Evolutionary conservation across 2,113 vertebrate genomes (phyloP).

Genomic region (Scatophagus argus): DNA sequence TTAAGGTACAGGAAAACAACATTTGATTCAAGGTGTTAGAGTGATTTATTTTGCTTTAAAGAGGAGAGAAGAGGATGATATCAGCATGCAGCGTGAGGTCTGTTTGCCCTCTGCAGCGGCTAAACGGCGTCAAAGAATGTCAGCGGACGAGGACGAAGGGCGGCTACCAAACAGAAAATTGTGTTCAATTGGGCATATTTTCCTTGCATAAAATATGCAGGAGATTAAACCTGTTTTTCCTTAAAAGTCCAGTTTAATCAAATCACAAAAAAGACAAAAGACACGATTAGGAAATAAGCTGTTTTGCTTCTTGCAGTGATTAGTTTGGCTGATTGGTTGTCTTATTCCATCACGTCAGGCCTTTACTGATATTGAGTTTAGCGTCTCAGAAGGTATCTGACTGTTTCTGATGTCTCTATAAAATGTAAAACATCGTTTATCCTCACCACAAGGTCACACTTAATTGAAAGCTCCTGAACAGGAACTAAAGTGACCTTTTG

Average conservation of each 20-base stretch:
- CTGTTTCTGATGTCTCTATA: neutral
- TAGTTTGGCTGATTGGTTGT: too few relatives aligned
- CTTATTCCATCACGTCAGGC: too few relatives aligned
- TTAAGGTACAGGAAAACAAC: slow-evolving; percentile 34
- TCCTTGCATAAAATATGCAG: neutral
- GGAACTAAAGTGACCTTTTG: neutral
- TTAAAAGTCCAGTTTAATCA: neutral
- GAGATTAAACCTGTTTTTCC: neutral
- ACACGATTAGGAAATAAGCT: neutral
- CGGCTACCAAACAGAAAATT: neutral
- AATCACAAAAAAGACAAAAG: neutral
- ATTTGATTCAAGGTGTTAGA: slow-evolving; percentile 28
- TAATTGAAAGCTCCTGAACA: neutral
- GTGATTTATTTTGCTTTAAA: slow-evolving; percentile 36
- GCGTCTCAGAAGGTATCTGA: too few relatives aligned
- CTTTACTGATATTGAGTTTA: too few relatives aligned
- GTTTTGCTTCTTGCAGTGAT: neutral
- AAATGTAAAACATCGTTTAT: neutral
- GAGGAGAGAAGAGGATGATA: slow-evolving; percentile 30
- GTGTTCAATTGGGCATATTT: neutral
- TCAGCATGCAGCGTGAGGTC: slow-evolving; percentile 18
- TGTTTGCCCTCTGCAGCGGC: slow-evolving; percentile 32
- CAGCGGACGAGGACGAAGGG: slow-evolving; percentile 6
- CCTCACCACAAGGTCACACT: neutral
- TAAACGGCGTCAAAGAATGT: neutral